Conservation (phyloP, 2,888 invertebrate species). For the Autographa gamma region DNA sequence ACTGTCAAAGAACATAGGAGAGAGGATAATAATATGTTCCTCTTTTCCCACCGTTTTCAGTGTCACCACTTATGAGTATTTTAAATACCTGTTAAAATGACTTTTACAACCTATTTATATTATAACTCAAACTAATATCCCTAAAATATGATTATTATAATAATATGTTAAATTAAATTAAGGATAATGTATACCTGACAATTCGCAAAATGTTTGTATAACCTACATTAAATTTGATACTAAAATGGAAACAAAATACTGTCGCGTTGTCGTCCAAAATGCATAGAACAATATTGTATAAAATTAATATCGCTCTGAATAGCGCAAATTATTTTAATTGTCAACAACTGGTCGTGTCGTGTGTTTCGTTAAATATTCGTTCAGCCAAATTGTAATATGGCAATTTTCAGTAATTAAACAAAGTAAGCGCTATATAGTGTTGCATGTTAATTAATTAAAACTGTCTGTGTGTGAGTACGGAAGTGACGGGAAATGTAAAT, state of each 20-base stretch:
- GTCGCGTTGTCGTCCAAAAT: background rate
- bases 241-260: background rate
- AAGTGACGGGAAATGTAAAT: constrained; percentile 36
- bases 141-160: too few relatives aligned
- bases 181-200: too few relatives aligned
- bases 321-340: constrained; percentile 34
- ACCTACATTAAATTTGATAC: too few relatives aligned
- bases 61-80: too few relatives aligned
- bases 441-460: constrained; percentile 54
- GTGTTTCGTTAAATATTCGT: constrained; percentile 28
- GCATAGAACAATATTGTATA: constrained; percentile 1
- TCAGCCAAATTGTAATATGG: constrained; percentile 29
- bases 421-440: constrained; percentile 25
- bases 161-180: too few relatives aligned
- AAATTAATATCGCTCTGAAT: constrained; percentile 5
- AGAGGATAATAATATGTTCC: too few relatives aligned
- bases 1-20: too few relatives aligned
- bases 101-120: too few relatives aligned
- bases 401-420: constrained; percentile 48
- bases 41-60: too few relatives aligned
- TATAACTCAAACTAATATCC: too few relatives aligned
- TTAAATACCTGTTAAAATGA: too few relatives aligned
- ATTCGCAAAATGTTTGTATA: too few relatives aligned
- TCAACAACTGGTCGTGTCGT: constrained; percentile 3
- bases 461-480: constrained; percentile 3